These are phyloP conservation scores for Clarias magur DNA, from an alignment of 2,113 vertebrate species.

Conservation along the genomic window DNA sequence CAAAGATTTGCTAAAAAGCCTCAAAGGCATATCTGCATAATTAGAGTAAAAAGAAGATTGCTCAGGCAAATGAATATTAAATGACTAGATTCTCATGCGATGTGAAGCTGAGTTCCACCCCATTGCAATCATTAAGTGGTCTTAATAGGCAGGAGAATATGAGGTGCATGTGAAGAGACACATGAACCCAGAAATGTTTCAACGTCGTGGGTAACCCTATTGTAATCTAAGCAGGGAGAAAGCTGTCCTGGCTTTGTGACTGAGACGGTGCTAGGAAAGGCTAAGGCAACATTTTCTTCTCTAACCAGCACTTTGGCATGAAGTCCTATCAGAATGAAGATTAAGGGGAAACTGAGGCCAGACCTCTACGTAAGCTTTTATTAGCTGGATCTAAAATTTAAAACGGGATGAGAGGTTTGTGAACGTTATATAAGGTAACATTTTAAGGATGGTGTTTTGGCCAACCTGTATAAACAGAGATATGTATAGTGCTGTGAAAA, in stretches of 20 bases:
- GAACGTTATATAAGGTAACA: too few relatives aligned
- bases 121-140: conserved; percentile 27
- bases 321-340: too few relatives aligned
- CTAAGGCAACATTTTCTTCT: not conserved
- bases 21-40: not conserved
- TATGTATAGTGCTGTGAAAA: not conserved
- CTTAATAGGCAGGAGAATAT: conserved; percentile 15
- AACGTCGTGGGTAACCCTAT: conserved; percentile 52
- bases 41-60: not conserved
- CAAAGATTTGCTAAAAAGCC: not conserved
- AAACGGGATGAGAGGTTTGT: too few relatives aligned
- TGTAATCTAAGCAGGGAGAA: conserved; percentile 62
- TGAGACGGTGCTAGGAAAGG: conserved; percentile 45
- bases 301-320: too few relatives aligned
- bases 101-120: conserved; percentile 15
- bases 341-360: too few relatives aligned
- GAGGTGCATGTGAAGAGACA: conserved; percentile 41
- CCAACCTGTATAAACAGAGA: too few relatives aligned
- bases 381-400: too few relatives aligned
- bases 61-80: conserved; percentile 28
- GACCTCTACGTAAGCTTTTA: too few relatives aligned
- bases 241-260: conserved; percentile 61
- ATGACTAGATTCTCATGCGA: conserved; percentile 19
- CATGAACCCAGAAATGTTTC: conserved; percentile 44
- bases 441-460: too few relatives aligned